phyloP scores from a whole-genome alignment of 2,888 invertebrate species.

The Doris montereyensis region DNA sequence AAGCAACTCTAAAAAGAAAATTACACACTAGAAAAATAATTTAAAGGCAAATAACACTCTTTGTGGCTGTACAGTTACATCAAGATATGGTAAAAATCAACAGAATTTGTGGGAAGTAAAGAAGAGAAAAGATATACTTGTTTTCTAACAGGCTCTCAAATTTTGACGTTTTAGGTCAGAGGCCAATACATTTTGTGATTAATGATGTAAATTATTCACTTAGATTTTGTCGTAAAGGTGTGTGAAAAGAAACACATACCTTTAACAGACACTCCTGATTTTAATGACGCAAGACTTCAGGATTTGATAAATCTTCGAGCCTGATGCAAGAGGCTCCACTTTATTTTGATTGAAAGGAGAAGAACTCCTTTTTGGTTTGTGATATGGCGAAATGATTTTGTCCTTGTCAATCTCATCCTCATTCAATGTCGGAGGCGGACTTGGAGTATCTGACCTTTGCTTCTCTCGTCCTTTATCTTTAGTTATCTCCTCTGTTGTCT shows the following conservation, averaged over 20 bases:
- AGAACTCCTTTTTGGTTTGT: slow-evolving; percentile 35
- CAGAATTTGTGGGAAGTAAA: too few relatives aligned
- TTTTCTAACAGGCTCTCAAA: too few relatives aligned
- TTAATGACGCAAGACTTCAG: slow-evolving; percentile 36
- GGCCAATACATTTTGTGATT: too few relatives aligned
- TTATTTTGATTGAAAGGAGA: slow-evolving; percentile 48
- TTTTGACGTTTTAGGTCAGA: too few relatives aligned
- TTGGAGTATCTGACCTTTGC: slow-evolving; percentile 12
- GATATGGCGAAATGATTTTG: neutral
- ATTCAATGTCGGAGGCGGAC: neutral
- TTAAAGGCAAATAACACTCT: too few relatives aligned
- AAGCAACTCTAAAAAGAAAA: too few relatives aligned
- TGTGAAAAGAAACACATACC: slow-evolving; percentile 24
- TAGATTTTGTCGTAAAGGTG: too few relatives aligned
- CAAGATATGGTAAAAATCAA: too few relatives aligned
- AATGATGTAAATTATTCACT: too few relatives aligned
- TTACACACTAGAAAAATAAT: too few relatives aligned
- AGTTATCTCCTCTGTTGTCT: slow-evolving; percentile 38
- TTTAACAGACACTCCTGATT: slow-evolving; percentile 31
- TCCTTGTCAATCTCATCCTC: neutral
- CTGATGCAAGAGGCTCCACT: slow-evolving; percentile 44
- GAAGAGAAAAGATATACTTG: too few relatives aligned
- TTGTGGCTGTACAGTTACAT: too few relatives aligned
- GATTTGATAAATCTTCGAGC: neutral
- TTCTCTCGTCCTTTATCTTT: slow-evolving; percentile 42